These are phyloP conservation scores for Lithophane semibrunnea DNA, from an alignment of 2,888 invertebrate genomes.

Conservation along the genomic window DNA sequence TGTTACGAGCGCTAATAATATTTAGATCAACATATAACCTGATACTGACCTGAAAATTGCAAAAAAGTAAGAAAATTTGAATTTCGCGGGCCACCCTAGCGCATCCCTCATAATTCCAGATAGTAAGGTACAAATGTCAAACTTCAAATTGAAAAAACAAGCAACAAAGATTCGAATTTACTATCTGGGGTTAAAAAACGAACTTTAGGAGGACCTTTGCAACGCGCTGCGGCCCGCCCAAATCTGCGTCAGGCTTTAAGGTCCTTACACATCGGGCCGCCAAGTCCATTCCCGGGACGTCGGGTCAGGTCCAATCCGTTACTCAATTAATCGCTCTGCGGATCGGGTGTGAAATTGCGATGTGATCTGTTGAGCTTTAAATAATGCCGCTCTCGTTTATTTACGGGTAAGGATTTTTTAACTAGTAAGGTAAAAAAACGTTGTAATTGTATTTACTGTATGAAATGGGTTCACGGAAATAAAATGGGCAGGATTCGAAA, in stretches of 20 bases:
- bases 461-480: background rate
- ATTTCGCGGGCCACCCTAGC: too few species aligned
- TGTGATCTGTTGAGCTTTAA: conserved; percentile 52
- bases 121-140: too few species aligned
- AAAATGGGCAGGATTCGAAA: background rate
- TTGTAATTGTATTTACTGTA: conserved; percentile 2
- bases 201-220: background rate
- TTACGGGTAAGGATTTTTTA: background rate
- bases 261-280: background rate
- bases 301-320: conserved; percentile 16
- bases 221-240: too few species aligned
- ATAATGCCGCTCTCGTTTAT: conserved; percentile 37
- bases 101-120: too few species aligned
- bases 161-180: too few species aligned
- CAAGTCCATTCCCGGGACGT: conserved; percentile 6
- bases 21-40: too few species aligned
- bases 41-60: too few species aligned
- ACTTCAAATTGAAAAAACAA: too few species aligned
- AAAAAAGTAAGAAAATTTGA: too few species aligned
- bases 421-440: background rate
- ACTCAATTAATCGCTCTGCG: conserved; percentile 47
- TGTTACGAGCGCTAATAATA: too few species aligned
- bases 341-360: conserved; percentile 56
- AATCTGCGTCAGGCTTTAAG: background rate
- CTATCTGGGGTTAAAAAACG: too few species aligned